These are phyloP conservation scores for Drosophila quinaria DNA, from an alignment of 2,888 invertebrate genomes.

Conservation along the genomic window DNA sequence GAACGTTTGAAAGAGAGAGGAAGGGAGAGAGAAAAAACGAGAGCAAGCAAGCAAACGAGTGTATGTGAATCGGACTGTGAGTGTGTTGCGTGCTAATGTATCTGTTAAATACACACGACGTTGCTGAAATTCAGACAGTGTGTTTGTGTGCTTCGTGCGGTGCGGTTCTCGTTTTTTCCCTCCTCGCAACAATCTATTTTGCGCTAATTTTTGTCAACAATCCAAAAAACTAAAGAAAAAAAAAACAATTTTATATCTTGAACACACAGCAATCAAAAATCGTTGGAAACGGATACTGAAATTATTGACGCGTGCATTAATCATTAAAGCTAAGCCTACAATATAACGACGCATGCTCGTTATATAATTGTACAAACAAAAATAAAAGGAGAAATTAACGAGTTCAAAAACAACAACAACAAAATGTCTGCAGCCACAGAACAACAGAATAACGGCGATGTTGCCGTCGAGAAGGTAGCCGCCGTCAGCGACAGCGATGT, in stretches of 20 bases:
- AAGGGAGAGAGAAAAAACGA: slow-evolving; percentile 42
- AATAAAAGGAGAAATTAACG: slow-evolving; percentile 53
- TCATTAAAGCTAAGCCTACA: slow-evolving; percentile 59
- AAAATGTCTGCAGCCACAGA: slow-evolving; percentile 91
- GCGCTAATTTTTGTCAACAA: slow-evolving; percentile 80
- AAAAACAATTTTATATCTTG: slow-evolving; percentile 49
- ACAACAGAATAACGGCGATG: slow-evolving; percentile 89
- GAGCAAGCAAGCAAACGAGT: slow-evolving; percentile 37
- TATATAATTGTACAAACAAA: slow-evolving; percentile 75
- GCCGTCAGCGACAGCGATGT: slow-evolving; percentile 84
- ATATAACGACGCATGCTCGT: slow-evolving; percentile 66
- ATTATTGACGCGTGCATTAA: slow-evolving; percentile 56
- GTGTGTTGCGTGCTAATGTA: slow-evolving; percentile 29
- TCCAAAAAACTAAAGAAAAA: slow-evolving; percentile 42
- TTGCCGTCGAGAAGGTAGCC: slow-evolving; percentile 91
- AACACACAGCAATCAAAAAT: slow-evolving; percentile 70
- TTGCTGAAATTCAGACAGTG: slow-evolving; percentile 76
- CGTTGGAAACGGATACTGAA: slow-evolving; percentile 43
- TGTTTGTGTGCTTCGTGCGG: slow-evolving; percentile 84
- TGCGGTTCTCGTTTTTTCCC: slow-evolving; percentile 78
- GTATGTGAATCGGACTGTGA: slow-evolving; percentile 14
- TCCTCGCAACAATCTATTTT: slow-evolving; percentile 64
- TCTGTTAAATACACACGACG: slow-evolving; percentile 82
- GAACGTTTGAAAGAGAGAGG: slow-evolving; percentile 18
- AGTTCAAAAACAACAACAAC: slow-evolving; percentile 52